Evolutionary conservation across 2,113 vertebrate species (phyloP), one percentile per base, ranked within the genome.

Genomic region (Pogonocichla stellata): DNA sequence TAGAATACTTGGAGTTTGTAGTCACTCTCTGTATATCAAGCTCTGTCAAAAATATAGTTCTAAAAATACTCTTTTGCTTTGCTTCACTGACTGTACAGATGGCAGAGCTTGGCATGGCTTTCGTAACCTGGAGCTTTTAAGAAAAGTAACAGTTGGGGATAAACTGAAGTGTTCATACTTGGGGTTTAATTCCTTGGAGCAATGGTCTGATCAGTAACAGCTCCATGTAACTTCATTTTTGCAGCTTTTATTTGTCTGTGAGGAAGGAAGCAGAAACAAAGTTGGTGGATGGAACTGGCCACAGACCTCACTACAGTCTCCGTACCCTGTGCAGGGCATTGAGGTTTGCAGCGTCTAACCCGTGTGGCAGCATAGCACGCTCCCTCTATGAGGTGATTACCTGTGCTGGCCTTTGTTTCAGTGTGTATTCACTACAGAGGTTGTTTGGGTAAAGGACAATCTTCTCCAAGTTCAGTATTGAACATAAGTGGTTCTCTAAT

Each of bases 301-400:
- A 99, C 96, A 98, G 97, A 87, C 99, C 99, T 82, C 99, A 99
- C 96, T 99, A 99, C 83, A 99, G 99, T 80, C 98, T 99, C 86
- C 98, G 99, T 5, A 99, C 99, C 0, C 98, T 99, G 48, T 99
- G 99, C 96, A 97, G 99, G 78, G 99, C 99, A 1, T 84, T 99
- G 93, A 98, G 98, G 71, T 99, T 99, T 70, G 98, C 98, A 66
- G 98, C 99, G 0, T 96, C 95, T 25, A 99, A 99, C 93, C 99
- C 99, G 0, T 99, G 99, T 95, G 91, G 95, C 97, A 99, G 83
- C 57, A 97, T 99, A 54, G 98, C 98, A 80, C 99, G 99, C 64
- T 99, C 99, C 0, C 98, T 99, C 13, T 99, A 99, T 66, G 99
- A 99, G 99, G 99, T 99, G 67, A 95, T 51, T 92, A 50, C 57